Percentiles rank a stretch among this genome's conserved stretches.
These are phyloP conservation scores for Thalassaphorura encarpata DNA, from an alignment of 1,140 invertebrate genomes.

Conservation along the genomic window DNA sequence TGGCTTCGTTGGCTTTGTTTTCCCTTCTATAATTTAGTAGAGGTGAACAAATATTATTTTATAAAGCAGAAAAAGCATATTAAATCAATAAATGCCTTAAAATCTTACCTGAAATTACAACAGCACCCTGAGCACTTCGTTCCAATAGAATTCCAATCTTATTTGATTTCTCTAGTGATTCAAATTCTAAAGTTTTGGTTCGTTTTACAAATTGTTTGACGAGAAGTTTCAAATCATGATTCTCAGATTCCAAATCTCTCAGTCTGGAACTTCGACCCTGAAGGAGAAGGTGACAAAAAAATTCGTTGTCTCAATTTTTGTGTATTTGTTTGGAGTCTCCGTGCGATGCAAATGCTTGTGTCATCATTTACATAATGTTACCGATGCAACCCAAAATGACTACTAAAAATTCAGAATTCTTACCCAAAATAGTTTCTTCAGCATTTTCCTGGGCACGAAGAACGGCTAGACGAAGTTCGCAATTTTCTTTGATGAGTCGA, in stretches of 20 bases:
- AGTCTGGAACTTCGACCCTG: background rate
- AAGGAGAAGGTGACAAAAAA: too few relatives aligned
- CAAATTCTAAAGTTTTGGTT: slow-evolving; percentile 12
- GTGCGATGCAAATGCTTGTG: too few relatives aligned
- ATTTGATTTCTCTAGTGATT: slow-evolving; percentile 16
- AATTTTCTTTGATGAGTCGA: slow-evolving; percentile 24
- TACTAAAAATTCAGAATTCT: background rate
- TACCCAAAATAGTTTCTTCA: slow-evolving; percentile 16
- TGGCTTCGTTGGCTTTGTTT: too few relatives aligned
- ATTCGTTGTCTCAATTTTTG: too few relatives aligned
- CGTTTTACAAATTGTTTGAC: slow-evolving; percentile 23
- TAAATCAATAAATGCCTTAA: background rate
- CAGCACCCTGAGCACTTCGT: slow-evolving; percentile 3
- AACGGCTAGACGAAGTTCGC: slow-evolving; percentile 13
- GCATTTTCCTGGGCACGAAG: slow-evolving; percentile 10
- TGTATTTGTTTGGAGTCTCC: too few relatives aligned
- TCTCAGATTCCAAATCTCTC: slow-evolving; percentile 19
- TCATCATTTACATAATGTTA: too few relatives aligned
- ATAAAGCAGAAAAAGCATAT: background rate
- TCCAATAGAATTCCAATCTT: slow-evolving; percentile 12
- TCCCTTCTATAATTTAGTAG: background rate
- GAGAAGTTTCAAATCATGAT: slow-evolving; percentile 25
- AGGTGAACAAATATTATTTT: background rate
- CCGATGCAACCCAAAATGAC: background rate
- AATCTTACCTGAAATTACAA: slow-evolving; percentile 6